A percentile compares a stretch with the other conserved stretches of the same genome.
Conservation (phyloP, 2,888 invertebrate genomes). For the Sturmia bella region DNA sequence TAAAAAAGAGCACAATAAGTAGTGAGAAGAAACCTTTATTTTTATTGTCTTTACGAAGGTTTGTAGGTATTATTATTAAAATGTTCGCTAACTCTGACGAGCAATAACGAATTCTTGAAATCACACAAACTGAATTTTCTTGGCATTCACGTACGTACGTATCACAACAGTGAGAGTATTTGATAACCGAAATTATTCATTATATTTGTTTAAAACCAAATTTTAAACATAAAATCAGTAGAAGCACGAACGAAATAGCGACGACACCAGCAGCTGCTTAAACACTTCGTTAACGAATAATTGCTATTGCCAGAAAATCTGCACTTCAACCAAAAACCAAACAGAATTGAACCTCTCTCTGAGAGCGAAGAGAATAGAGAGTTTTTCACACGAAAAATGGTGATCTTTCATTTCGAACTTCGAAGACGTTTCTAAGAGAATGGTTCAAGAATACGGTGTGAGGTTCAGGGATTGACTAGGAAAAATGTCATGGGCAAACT, state of each 20-base stretch:
- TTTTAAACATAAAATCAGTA: conserved; percentile 1
- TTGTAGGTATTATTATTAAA: no score
- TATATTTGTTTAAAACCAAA: conserved; percentile 13
- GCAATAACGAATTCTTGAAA: conserved; percentile 3
- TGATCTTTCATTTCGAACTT: conserved; percentile 19
- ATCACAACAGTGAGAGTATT: conserved; percentile 11
- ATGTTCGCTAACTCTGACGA: conserved; percentile 10
- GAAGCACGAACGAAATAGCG: not conserved
- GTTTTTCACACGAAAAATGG: not conserved
- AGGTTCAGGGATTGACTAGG: conserved; percentile 16
- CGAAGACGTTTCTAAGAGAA: no score
- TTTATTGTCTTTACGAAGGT: conserved; percentile 8
- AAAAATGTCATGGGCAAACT: no score
- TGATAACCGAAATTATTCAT: conserved; percentile 30
- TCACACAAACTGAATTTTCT: conserved; percentile 1
- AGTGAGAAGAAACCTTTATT: conserved; percentile 53
- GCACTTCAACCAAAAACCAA: conserved; percentile 43
- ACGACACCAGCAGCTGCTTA: conserved; percentile 30
- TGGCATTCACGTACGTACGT: conserved; percentile 5
- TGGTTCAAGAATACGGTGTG: not conserved
- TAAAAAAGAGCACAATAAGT: conserved; percentile 49
- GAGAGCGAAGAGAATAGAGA: not conserved
- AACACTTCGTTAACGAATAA: conserved; percentile 62
- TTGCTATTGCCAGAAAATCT: conserved; percentile 41
- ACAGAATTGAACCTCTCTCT: conserved; percentile 29